Evolutionary conservation across 1,140 invertebrate genomes (phyloP).

Genomic region (Zaprionus ghesquierei): DNA sequence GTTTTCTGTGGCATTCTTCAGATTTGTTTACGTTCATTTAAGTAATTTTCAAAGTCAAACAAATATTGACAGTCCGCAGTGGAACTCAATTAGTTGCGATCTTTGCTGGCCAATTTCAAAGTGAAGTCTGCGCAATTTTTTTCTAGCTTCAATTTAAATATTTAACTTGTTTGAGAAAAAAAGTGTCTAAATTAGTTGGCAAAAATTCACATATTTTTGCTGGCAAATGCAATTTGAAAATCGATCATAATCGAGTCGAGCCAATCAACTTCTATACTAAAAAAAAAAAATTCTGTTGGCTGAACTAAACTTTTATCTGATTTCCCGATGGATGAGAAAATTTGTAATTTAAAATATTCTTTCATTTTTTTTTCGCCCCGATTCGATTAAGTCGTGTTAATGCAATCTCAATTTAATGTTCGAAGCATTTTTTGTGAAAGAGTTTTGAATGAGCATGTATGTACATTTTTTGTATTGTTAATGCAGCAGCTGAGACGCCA

Average conservation of each 20-base stretch:
- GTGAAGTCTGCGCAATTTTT: neutral
- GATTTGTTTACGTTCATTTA: slow-evolving; percentile 36
- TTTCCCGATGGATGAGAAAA: neutral
- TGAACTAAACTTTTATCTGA: neutral
- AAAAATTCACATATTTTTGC: neutral
- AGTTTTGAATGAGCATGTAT: neutral
- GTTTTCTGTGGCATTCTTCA: neutral
- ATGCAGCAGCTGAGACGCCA: neutral
- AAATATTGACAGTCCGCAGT: slow-evolving; percentile 3
- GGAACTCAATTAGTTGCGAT: neutral
- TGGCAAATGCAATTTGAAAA: neutral
- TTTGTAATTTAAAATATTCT: neutral
- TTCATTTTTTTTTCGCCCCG: neutral
- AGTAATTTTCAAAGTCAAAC: slow-evolving; percentile 25
- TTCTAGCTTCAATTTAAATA: neutral
- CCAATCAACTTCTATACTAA: neutral
- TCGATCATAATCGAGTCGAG: neutral
- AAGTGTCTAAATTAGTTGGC: neutral
- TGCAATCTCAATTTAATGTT: neutral
- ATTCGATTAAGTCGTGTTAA: neutral
- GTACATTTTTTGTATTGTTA: neutral
- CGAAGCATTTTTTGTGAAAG: neutral
- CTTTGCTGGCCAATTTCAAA: neutral
- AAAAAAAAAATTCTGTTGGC: too few relatives aligned
- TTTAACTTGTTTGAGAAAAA: neutral